phyloP scores from a whole-genome alignment of 2,888 invertebrate species.

The Drosophila birchii region DNA sequence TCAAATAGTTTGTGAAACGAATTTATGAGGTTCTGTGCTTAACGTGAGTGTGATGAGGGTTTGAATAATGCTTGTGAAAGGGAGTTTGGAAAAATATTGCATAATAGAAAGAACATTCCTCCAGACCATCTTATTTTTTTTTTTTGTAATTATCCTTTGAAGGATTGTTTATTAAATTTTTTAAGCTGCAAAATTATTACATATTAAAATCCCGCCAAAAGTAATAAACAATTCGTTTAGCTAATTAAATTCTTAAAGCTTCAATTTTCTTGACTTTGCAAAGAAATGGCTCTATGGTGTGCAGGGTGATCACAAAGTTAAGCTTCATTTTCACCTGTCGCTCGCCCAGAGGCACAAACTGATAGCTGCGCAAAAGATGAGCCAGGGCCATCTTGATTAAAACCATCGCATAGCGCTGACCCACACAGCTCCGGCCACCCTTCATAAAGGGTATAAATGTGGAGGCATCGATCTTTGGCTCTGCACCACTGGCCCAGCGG shows the following conservation, averaged over 20 bases:
- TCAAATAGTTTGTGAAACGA: constrained; percentile 58
- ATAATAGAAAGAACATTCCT: not conserved
- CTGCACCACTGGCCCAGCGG: constrained; percentile 65
- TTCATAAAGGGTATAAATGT: constrained; percentile 69
- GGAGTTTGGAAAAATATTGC: no score
- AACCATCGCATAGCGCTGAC: constrained; percentile 70
- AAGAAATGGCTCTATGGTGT: constrained; percentile 56
- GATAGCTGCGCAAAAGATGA: constrained; percentile 58
- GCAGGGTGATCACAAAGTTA: constrained; percentile 59
- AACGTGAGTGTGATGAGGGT: not conserved
- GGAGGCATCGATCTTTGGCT: constrained; percentile 59
- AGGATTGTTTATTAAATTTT: not conserved
- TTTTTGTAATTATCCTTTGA: no score
- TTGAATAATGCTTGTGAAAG: not conserved
- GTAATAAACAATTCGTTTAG: not conserved
- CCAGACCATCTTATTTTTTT: no score
- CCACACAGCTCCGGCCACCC: constrained; percentile 62
- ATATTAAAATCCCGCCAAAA: not conserved
- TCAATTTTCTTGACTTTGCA: constrained; percentile 60
- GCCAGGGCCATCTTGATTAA: constrained; percentile 65
- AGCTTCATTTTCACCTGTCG: constrained; percentile 56
- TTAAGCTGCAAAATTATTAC: not conserved
- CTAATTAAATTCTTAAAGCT: not conserved
- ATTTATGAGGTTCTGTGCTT: constrained; percentile 62
- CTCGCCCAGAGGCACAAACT: constrained; percentile 58